Conservation (phyloP, 2,888 invertebrate species). For the Helobdella robusta region DNA sequence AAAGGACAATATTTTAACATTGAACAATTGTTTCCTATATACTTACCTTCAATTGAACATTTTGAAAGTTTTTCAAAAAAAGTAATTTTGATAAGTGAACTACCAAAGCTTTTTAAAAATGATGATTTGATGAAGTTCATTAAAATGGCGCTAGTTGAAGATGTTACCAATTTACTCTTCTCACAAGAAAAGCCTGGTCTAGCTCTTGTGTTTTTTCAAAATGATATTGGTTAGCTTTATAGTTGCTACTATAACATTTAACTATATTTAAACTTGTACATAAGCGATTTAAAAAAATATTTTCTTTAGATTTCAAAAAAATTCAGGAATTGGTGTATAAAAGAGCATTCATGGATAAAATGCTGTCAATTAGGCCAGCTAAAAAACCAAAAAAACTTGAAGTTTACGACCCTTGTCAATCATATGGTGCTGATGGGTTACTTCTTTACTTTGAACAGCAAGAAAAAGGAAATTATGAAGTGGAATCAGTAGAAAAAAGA, state of each 20-base stretch:
- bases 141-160: neutral
- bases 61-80: neutral
- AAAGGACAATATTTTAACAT: too few relatives aligned
- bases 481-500: too few relatives aligned
- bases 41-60: neutral
- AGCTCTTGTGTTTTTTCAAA: neutral
- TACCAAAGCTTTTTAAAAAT: slow-evolving; percentile 11
- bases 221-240: neutral
- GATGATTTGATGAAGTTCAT: neutral
- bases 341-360: slow-evolving; percentile 7
- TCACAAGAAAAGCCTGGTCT: neutral
- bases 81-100: neutral
- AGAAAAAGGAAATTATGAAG: too few relatives aligned
- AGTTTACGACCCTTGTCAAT: slow-evolving; percentile 10
- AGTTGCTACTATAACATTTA: neutral
- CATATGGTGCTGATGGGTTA: too few relatives aligned
- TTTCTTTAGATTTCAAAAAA: slow-evolving; percentile 6
- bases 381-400: neutral
- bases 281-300: neutral
- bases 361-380: neutral
- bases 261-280: neutral
- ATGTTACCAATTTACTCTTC: neutral
- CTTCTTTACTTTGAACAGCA: too few relatives aligned
- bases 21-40: neutral
- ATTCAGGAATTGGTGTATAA: slow-evolving; percentile 6